Percentiles rank a stretch among this genome's conserved stretches.
phyloP scores from a whole-genome alignment of 2,888 invertebrate genomes.

The Eupithecia dodoneata region DNA sequence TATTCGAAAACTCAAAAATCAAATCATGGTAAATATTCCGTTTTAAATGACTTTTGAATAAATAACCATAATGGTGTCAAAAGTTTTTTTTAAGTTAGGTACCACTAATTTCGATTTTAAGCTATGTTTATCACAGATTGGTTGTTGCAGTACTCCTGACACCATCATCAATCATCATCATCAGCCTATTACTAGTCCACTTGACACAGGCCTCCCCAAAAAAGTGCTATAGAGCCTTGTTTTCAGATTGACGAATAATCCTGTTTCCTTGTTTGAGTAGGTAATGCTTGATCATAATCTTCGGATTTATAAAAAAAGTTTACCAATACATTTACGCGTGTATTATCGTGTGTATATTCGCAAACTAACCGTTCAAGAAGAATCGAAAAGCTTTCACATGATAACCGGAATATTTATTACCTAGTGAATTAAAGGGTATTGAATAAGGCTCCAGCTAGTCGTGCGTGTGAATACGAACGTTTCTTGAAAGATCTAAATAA shows the following conservation, averaged over 20 bases:
- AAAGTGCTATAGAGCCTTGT: background rate
- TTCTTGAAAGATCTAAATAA: conserved; percentile 36
- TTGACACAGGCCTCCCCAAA: background rate
- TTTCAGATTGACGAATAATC: background rate
- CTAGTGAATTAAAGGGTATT: background rate
- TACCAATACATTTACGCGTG: background rate
- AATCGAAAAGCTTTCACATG: conserved; percentile 4
- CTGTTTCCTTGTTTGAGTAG: background rate
- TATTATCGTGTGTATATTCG: background rate
- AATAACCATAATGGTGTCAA: no score
- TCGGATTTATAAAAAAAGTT: background rate
- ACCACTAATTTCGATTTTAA: background rate
- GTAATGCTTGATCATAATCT: background rate
- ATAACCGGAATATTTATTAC: background rate
- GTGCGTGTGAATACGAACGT: conserved; percentile 38
- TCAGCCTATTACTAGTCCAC: background rate
- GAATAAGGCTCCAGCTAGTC: conserved; percentile 1
- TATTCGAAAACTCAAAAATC: no score
- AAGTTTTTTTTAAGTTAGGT: no score
- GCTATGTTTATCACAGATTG: background rate
- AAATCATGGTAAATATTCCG: no score
- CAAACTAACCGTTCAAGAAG: background rate
- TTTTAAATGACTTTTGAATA: no score
- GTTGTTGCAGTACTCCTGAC: background rate
- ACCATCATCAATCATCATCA: background rate